phyloP scores from a whole-genome alignment of 1,140 invertebrate species.

The Caenorhabditis inopinata region DNA sequence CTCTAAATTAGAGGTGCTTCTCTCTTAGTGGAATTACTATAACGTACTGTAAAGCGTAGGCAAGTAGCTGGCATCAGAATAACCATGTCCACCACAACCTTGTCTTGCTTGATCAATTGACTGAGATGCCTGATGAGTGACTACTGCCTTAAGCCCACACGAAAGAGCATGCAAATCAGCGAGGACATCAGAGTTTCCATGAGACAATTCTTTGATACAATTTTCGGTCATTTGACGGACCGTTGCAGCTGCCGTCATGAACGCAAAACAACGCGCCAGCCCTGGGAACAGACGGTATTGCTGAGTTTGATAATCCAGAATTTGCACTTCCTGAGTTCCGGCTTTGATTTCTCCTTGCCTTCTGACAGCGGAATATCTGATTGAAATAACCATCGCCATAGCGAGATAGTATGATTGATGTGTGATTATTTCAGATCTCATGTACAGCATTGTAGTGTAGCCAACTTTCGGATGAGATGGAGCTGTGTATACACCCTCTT shows the following conservation, averaged over 20 bases:
- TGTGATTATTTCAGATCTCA: conserved; percentile 75
- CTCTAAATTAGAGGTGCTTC: neutral
- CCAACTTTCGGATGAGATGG: conserved; percentile 81
- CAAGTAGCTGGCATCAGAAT: conserved; percentile 74
- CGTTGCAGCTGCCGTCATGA: conserved; percentile 75
- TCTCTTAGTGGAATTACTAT: neutral
- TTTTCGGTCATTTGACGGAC: conserved; percentile 77
- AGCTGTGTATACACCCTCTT: conserved; percentile 85
- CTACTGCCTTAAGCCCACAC: conserved; percentile 85
- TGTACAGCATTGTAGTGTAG: conserved; percentile 94
- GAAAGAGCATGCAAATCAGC: conserved; percentile 81
- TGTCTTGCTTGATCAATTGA: conserved; percentile 72
- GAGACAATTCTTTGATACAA: conserved; percentile 16
- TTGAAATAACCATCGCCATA: conserved; percentile 67
- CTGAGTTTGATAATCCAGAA: conserved; percentile 88
- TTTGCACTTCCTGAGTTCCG: conserved; percentile 81
- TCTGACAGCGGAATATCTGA: conserved; percentile 82
- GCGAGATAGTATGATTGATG: conserved; percentile 63
- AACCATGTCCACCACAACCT: conserved; percentile 89
- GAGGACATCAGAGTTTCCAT: conserved; percentile 66
- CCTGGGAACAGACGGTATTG: conserved; percentile 85
- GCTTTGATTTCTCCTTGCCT: conserved; percentile 81
- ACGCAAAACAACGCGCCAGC: conserved; percentile 78
- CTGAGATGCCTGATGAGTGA: conserved; percentile 70
- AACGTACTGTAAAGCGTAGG: conserved; percentile 1